phyloP scores from a whole-genome alignment of 1,140 invertebrate genomes.

The Dufourea novaeangliae region DNA sequence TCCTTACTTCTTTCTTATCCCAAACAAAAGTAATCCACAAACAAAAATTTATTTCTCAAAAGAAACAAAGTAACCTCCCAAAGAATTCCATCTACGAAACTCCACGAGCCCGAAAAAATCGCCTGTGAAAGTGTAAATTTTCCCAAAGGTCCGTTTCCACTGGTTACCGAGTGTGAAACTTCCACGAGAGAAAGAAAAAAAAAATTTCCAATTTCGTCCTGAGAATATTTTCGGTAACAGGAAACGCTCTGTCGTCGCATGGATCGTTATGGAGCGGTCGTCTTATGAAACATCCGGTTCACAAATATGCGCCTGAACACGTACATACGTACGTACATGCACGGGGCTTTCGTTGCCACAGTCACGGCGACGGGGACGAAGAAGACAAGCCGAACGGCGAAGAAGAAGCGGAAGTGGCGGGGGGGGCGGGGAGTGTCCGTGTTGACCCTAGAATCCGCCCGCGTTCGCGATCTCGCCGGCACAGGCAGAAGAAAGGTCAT shows the following conservation, averaged over 20 bases:
- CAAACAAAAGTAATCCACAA: too few relatives aligned
- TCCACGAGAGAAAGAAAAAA: background rate
- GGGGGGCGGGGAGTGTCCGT: constrained; percentile 2
- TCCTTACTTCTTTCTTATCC: too few relatives aligned
- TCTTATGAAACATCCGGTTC: constrained; percentile 51
- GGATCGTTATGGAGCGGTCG: constrained; percentile 39
- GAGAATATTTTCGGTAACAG: constrained; percentile 26
- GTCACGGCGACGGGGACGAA: background rate
- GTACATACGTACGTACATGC: background rate
- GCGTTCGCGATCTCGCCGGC: constrained; percentile 19
- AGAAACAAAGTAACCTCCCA: too few relatives aligned
- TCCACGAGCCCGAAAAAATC: too few relatives aligned
- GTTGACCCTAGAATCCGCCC: constrained; percentile 38
- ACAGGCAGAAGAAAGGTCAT: constrained; percentile 42
- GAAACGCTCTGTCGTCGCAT: constrained; percentile 27
- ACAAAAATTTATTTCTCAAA: too few relatives aligned
- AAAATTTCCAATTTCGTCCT: too few relatives aligned
- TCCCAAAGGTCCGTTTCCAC: too few relatives aligned
- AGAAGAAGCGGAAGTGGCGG: constrained; percentile 16
- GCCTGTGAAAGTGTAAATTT: too few relatives aligned
- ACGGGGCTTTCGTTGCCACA: constrained; percentile 24
- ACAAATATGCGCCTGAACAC: constrained; percentile 35
- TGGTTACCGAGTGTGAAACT: too few relatives aligned
- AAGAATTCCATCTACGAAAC: too few relatives aligned
- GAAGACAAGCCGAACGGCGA: background rate